Evolutionary conservation across 1,140 invertebrate genomes (phyloP).

Genomic region (Asbolus verrucosus): DNA sequence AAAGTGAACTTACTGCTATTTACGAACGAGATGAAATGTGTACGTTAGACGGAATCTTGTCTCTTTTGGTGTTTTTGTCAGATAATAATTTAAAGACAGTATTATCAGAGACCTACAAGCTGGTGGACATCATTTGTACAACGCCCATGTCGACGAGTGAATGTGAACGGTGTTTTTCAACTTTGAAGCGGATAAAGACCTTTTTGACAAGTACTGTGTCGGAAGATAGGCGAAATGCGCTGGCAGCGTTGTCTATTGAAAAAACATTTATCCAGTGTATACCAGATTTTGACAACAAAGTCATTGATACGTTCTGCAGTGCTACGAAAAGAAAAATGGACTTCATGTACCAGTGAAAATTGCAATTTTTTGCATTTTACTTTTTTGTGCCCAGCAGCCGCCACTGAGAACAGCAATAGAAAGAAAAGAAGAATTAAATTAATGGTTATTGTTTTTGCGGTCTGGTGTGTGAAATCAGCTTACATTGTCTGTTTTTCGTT

Average conservation of each 20-base stretch:
- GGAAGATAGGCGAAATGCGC: slow-evolving; percentile 54
- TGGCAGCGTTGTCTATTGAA: slow-evolving; percentile 56
- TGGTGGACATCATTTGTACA: slow-evolving; percentile 51
- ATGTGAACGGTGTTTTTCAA: slow-evolving; percentile 59
- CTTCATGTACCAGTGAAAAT: slow-evolving; percentile 21
- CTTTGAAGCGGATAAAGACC: slow-evolving; percentile 60
- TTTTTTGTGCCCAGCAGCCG: too few species aligned
- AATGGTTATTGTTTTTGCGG: too few species aligned
- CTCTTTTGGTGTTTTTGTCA: slow-evolving; percentile 46
- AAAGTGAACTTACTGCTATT: slow-evolving; percentile 50
- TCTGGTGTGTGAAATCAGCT: too few species aligned
- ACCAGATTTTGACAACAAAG: slow-evolving; percentile 56
- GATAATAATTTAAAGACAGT: slow-evolving; percentile 48
- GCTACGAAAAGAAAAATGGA: slow-evolving; percentile 49
- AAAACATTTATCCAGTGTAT: slow-evolving; percentile 52
- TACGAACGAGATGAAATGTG: slow-evolving; percentile 49
- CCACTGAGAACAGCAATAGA: too few species aligned
- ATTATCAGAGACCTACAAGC: slow-evolving; percentile 53
- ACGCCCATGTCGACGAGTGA: slow-evolving; percentile 57
- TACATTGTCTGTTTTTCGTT: too few species aligned
- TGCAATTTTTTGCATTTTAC: too few species aligned
- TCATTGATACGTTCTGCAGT: slow-evolving; percentile 54
- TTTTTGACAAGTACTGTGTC: slow-evolving; percentile 57
- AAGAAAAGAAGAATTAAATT: too few species aligned
- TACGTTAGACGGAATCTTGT: slow-evolving; percentile 44